phyloP scores from a whole-genome alignment of 2,797 vertebrate species.

The Microcaecilia unicolor region DNA sequence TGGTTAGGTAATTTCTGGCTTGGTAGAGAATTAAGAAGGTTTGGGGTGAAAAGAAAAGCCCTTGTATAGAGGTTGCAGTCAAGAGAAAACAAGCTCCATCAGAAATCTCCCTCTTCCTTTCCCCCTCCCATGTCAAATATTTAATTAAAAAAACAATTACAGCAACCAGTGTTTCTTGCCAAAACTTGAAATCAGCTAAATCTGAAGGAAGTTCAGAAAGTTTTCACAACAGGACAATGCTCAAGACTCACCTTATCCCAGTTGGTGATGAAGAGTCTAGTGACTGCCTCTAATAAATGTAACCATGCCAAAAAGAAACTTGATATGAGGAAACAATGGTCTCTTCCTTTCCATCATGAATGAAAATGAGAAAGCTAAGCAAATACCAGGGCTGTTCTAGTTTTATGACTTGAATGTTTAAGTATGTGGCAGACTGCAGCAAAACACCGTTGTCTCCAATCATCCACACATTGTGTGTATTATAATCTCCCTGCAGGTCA shows the following conservation, averaged over 20 bases:
- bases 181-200: rapidly evolving
- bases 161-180: neutral
- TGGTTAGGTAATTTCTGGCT: too few relatives aligned
- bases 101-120: too few relatives aligned
- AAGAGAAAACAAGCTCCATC: too few relatives aligned
- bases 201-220: rapidly evolving
- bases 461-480: too few relatives aligned
- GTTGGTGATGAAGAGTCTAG: neutral
- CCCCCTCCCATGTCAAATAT: too few relatives aligned
- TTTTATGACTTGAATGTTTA: too few relatives aligned
- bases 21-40: too few relatives aligned
- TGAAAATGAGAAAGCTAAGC: neutral
- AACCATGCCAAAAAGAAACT: neutral
- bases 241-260: neutral
- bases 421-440: too few relatives aligned
- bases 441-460: too few relatives aligned
- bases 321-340: constrained; percentile 1
- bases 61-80: too few relatives aligned
- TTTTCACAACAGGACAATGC: neutral
- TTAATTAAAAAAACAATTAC: neutral
- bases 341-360: neutral
- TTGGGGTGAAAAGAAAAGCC: too few relatives aligned
- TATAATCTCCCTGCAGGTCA: too few relatives aligned
- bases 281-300: neutral
- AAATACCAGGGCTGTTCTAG: neutral